Base-by-base conservation (phyloP, 2,797 vertebrate species). In the Eremophila alpestris region DNA sequence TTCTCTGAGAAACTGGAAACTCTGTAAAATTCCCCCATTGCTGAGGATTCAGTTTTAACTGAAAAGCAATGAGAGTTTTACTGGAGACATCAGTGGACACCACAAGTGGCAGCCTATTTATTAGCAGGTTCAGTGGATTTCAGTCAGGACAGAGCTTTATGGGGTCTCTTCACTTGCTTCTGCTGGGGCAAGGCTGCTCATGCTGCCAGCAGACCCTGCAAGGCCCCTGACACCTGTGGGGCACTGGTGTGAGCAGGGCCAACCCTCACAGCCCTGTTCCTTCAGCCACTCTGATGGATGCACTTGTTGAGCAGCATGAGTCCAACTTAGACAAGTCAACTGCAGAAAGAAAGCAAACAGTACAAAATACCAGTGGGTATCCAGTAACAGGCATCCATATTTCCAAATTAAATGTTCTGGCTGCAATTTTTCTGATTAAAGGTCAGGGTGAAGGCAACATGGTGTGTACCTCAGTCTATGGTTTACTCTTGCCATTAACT, bases 171-270 rank as follows among this genome's bases (percentile, higher is more conserved):
- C 15, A 7, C 9, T 45, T 73, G 20, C 40, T 67, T 22, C 1
- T 11, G 19, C 23, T 74, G 49, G 21, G 63, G 21, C 16, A 11
- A 30, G 52, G 41, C 55, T 93, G 59, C 38, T 71, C 23, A 6
- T 13, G 14, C 4, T 20, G 1, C 21, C 23, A 12, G 3, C 46
- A 24, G 58, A 20, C 11, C 22, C 49, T 14, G 3, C 23, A 16
- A 16, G 26, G 29, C 9, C 51, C 63, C 62, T 60, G 83, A 23
- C 29, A 22, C 58, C 74, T 22, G 27, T 8, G 52, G 43, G 34
- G 22, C 5, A 0, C 27, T 1, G 19, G 38, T 10, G 21, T 34
- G 54, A 51, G 49, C 1, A 0, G 23, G 13, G 13, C 29, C 7
- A 11, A 20, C 26, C 38, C 24, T 67, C 48, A 30, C 21, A 16